Evolutionary conservation across 2,113 vertebrate genomes (phyloP), one percentile per base, ranked within the genome.

Genomic region (Trinectes maculatus): DNA sequence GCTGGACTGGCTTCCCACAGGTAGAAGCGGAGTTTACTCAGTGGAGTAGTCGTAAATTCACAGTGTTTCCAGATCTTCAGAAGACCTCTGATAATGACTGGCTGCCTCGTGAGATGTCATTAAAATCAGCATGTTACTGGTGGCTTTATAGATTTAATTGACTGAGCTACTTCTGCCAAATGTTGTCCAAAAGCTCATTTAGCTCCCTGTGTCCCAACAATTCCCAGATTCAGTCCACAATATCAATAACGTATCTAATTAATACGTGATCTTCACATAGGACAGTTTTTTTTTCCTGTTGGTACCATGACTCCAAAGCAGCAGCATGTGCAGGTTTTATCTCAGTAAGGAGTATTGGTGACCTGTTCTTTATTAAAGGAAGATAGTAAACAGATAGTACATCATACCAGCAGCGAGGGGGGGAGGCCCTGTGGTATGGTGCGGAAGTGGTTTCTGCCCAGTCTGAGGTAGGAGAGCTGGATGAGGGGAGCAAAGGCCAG

Each of bases 351-450:
- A n/a, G n/a, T n/a, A n/a, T n/a, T n/a, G n/a, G n/a, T 63, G 25
- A 13, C 24, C 11, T 36, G n/a, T 21, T 26, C 33, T 5, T 60
- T 44, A 43, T 47, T 42, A 26, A 48, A 53, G 34, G 16, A 19
- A 53, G 6, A 24, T 12, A 25, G 37, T 49, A 51, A 28, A 51
- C 15, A 39, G 31, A 42, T 61, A 33, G 52, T 21, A 37, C 15
- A 44, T 60, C 58, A 26, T 87, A 99, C 98, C 95, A 96, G 94
- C 71, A 96, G 84, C 65, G 94, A 93, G 37, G 65, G 33, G 5
- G 98, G 98, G 54, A 99, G 94, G 24, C 95, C 95, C 74, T 96
- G 96, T 59, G 98, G 98, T 66, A 98, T 79, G 22, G 94, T 96
- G 59, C 97, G 93, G 62, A 98, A 99, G 83, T 94, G 91, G 87